Evolutionary conservation across 2,113 vertebrate species (phyloP).

Genomic region (Trogon melanurus): DNA sequence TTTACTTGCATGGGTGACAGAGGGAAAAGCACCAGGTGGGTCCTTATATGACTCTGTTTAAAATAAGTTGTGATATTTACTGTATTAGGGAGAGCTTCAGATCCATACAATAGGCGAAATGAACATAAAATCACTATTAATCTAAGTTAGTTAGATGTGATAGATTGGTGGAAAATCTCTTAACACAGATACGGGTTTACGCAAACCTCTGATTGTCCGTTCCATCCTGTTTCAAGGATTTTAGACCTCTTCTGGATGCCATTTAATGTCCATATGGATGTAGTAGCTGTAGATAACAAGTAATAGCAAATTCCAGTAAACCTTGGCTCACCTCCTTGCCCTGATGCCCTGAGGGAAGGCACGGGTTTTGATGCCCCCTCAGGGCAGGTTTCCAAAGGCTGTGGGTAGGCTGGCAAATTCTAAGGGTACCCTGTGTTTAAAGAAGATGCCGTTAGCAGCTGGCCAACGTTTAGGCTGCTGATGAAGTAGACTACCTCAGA

Average conservation of each 20-base stretch:
- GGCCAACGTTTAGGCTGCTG: background rate
- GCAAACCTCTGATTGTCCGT: background rate
- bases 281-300: background rate
- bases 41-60: background rate
- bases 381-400: background rate
- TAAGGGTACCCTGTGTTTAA: background rate
- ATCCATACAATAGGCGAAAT: background rate
- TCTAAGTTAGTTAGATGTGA: background rate
- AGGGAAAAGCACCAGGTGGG: background rate
- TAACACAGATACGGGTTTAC: background rate
- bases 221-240: background rate
- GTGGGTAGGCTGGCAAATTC: background rate
- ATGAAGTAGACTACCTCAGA: background rate
- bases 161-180: background rate
- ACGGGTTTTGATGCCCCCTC: accelerated
- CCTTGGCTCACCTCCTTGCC: background rate
- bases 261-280: background rate
- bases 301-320: background rate
- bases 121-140: background rate
- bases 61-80: background rate
- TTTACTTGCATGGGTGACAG: background rate
- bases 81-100: background rate
- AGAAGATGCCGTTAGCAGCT: background rate
- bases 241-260: background rate
- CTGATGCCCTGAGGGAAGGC: background rate